A percentile compares a stretch with the other conserved stretches of the same genome.
phyloP scores from a whole-genome alignment of 1,140 invertebrate species.

The Hylyphantes graminicola region DNA sequence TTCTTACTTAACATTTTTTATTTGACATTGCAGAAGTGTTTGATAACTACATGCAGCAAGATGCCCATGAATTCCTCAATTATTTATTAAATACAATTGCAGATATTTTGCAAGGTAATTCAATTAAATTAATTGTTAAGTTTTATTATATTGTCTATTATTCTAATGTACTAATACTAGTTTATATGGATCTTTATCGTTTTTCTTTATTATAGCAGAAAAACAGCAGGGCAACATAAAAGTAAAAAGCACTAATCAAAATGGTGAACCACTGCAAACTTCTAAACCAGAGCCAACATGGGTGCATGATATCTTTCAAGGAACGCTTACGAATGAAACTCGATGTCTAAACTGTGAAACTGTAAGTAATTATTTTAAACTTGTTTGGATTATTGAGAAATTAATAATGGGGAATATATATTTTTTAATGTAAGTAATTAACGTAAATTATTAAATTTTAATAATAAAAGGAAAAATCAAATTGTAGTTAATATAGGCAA shows the following conservation, averaged over 20 bases:
- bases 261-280: slow-evolving; percentile 59
- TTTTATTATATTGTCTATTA: not conserved
- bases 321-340: slow-evolving; percentile 98
- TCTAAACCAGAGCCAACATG: slow-evolving; percentile 86
- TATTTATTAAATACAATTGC: slow-evolving; percentile 91
- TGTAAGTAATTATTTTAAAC: slow-evolving; percentile 71
- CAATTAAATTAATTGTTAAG: not conserved
- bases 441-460: too few relatives aligned
- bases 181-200: not conserved
- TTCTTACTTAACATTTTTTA: slow-evolving; percentile 13
- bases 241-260: slow-evolving; percentile 60
- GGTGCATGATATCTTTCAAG: slow-evolving; percentile 99
- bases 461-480: too few relatives aligned
- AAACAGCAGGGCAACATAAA: slow-evolving; percentile 62
- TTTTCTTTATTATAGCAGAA: slow-evolving; percentile 58
- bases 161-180: not conserved
- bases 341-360: slow-evolving; percentile 99
- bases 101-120: slow-evolving; percentile 82
- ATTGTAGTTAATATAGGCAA: too few relatives aligned
- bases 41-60: slow-evolving; percentile 99
- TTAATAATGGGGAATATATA: too few relatives aligned
- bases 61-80: slow-evolving; percentile 99
- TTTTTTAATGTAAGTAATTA: too few relatives aligned
- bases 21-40: slow-evolving; percentile 85
- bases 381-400: too few relatives aligned